Evolutionary conservation across 2,797 vertebrate species (phyloP).

Genomic region (Gymnodraco acuticeps): DNA sequence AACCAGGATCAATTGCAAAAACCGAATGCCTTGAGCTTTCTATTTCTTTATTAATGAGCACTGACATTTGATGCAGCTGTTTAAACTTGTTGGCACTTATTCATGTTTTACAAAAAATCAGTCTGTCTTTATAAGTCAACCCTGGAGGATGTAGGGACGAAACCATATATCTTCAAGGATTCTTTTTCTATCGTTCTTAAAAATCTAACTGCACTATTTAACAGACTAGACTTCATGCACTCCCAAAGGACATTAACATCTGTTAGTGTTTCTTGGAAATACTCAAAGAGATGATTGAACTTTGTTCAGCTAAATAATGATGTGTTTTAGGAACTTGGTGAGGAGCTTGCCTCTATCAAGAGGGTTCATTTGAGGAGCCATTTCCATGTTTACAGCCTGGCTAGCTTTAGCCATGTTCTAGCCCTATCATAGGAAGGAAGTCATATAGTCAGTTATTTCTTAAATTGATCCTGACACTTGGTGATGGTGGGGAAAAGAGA

Average conservation of each 20-base stretch:
- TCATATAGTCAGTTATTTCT: background rate
- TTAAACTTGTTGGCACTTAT: background rate
- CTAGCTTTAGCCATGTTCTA: background rate
- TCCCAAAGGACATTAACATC: slow-evolving; percentile 1
- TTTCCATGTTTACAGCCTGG: slow-evolving; percentile 30
- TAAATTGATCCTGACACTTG: background rate
- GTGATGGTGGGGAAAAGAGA: background rate
- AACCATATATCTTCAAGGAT: background rate
- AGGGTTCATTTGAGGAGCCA: slow-evolving; percentile 10
- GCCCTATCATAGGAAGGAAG: background rate
- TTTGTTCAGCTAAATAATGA: background rate
- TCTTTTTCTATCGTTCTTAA: background rate
- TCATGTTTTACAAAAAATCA: background rate
- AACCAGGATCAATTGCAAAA: slow-evolving; percentile 3
- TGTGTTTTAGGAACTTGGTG: slow-evolving; percentile 18
- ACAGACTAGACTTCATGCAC: background rate
- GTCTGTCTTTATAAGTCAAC: background rate
- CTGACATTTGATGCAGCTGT: background rate
- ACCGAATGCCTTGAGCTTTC: background rate
- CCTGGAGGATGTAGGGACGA: background rate
- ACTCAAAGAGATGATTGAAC: slow-evolving; percentile 20
- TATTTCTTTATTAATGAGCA: background rate
- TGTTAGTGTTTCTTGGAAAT: slow-evolving; percentile 17
- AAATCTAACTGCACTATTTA: background rate
- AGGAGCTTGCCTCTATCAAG: slow-evolving; percentile 15